Evolutionary conservation across 2,113 vertebrate genomes (phyloP).

Genomic region (Himantopus leucocephalus): DNA sequence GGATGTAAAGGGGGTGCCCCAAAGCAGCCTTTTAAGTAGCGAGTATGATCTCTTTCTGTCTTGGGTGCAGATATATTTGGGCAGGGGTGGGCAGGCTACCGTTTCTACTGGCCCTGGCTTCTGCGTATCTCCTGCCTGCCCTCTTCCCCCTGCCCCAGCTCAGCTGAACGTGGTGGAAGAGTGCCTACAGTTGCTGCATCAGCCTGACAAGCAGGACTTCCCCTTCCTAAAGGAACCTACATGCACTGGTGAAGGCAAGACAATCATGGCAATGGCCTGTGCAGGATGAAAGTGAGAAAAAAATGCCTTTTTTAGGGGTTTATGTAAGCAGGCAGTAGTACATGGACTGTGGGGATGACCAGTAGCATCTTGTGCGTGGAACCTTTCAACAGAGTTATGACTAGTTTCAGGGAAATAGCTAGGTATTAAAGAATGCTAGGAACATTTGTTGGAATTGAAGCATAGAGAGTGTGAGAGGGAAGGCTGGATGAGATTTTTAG

Average conservation of each 20-base stretch:
- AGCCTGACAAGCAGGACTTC: neutral
- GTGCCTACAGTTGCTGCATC: neutral
- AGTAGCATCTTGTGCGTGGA: neutral
- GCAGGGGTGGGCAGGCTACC: neutral
- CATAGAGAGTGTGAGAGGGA: neutral
- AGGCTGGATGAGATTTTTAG: neutral
- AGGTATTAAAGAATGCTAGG: neutral
- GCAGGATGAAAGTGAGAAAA: neutral
- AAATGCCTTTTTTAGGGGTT: neutral
- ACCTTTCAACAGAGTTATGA: neutral
- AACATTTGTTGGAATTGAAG: neutral
- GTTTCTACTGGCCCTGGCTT: neutral
- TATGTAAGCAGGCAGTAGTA: neutral
- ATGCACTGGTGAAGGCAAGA: neutral
- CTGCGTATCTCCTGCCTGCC: neutral
- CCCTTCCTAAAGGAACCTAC: neutral
- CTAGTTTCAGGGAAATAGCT: neutral
- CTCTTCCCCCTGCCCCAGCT: neutral
- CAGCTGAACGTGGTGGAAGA: neutral
- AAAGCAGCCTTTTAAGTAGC: neutral
- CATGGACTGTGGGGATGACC: neutral
- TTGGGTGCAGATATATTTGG: neutral
- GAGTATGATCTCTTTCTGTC: neutral
- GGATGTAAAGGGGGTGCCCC: neutral
- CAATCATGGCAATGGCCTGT: neutral